Evolutionary conservation across 2,888 invertebrate genomes (phyloP), one percentile per base, ranked within the genome.

Genomic region (Colostygia pectinataria): DNA sequence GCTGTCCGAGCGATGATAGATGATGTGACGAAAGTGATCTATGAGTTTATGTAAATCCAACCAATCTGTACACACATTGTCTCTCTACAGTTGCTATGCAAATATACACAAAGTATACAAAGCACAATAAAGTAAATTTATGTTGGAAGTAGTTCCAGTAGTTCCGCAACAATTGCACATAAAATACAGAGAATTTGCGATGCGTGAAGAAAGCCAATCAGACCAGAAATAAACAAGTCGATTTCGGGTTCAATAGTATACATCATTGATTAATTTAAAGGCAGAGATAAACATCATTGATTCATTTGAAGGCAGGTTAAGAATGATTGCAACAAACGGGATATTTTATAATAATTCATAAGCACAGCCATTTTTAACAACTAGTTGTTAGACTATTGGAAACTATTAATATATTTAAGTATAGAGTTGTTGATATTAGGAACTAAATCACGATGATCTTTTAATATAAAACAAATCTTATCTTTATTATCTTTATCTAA

Each of bases 1-100:
- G 55, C 51, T 55, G 48, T 48, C 49, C 55, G 43, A 49, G 59
- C 73, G 71, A 74, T 74, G 71, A 74, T 74, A 56, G 68, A 75
- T 71, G 61, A 62, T 61, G 51, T 57, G 57, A 65, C 59, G 60
- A 65, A 63, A 68, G 61, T 73, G 70, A 74, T 71, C 61, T 53
- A 74, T 70, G 55, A 61, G 46, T 44, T 47, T 44, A 62, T 62
- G 43, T 52, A 39, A 49, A 57, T 57, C 38, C 41, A 41, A 48
- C 14, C 15, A 32, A 10, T 32, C 36, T 31, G 23, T 40, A 29
- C 10, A 2, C 7, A 33, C 6, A 9, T 10, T 13, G 7, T 25
- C 13, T 6, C 8, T 10, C 4, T 27, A 3, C 23, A 42, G 39
- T 44, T 52, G 39, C 53, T 29, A 53, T 23, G 38, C 38, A 43